Conservation (phyloP, 2,888 invertebrate genomes). For the Lottia gigantea region DNA sequence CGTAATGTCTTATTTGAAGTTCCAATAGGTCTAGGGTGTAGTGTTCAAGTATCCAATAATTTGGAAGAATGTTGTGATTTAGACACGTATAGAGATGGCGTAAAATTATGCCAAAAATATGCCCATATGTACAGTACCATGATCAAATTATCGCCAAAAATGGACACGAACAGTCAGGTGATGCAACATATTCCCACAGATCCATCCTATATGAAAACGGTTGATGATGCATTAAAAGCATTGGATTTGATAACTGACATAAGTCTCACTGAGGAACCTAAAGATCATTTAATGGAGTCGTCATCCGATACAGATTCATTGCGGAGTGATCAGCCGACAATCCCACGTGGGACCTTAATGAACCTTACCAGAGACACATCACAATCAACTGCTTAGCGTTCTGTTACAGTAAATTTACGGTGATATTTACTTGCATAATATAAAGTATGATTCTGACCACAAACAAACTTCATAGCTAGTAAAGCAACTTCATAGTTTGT, state of each 20-base stretch:
- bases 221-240: conserved; percentile 44
- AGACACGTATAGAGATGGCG: conserved; percentile 47
- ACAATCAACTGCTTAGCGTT: background rate
- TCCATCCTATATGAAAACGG: conserved; percentile 32
- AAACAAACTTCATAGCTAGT: too few species aligned
- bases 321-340: conserved; percentile 36
- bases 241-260: conserved; percentile 57
- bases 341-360: conserved; percentile 38
- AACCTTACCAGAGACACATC: conserved; percentile 29
- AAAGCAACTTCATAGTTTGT: too few species aligned
- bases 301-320: conserved; percentile 45
- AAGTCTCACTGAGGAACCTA: conserved; percentile 48
- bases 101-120: conserved; percentile 48
- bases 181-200: conserved; percentile 52
- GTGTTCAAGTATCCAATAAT: conserved; percentile 31
- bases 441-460: too few species aligned
- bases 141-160: conserved; percentile 53
- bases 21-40: conserved; percentile 36
- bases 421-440: too few species aligned
- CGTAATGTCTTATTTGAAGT: conserved; percentile 58
- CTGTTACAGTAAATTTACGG: too few species aligned
- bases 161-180: conserved; percentile 49
- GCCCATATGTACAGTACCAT: conserved; percentile 44
- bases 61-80: conserved; percentile 41
- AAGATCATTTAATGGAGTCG: conserved; percentile 41